phyloP scores from a whole-genome alignment of 2,888 invertebrate species.

The Watsonalla binaria region DNA sequence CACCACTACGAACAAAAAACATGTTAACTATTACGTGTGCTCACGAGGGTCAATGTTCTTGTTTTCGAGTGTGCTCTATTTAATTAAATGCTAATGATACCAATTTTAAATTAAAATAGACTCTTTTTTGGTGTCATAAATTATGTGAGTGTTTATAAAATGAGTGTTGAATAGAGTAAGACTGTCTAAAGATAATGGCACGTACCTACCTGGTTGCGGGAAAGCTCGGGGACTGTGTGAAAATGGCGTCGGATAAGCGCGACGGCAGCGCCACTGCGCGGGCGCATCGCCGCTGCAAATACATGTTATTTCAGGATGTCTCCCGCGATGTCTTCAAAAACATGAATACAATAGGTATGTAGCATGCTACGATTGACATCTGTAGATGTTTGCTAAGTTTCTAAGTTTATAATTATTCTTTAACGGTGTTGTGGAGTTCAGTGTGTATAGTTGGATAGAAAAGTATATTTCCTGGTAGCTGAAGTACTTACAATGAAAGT shows the following conservation, averaged over 20 bases:
- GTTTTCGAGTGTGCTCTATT: constrained; percentile 42
- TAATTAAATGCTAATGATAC: constrained; percentile 20
- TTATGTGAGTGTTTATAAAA: constrained; percentile 7
- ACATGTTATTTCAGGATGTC: constrained; percentile 77
- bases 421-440: too few species aligned
- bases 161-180: constrained; percentile 14
- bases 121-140: background rate
- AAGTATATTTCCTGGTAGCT: too few species aligned
- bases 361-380: background rate
- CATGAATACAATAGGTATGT: constrained; percentile 41
- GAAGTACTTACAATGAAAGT: too few species aligned
- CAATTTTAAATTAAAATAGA: constrained; percentile 8
- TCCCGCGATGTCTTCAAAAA: constrained; percentile 74
- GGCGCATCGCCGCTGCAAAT: constrained; percentile 67
- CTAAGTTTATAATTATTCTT: too few species aligned
- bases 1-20: constrained; percentile 67
- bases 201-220: constrained; percentile 74
- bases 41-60: constrained; percentile 63
- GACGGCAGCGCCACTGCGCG: constrained; percentile 62
- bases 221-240: constrained; percentile 72
- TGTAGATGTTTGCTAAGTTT: background rate
- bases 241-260: constrained; percentile 72
- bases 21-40: constrained; percentile 74
- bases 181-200: constrained; percentile 30
- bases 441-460: too few species aligned